Conservation (phyloP, 2,888 invertebrate species). For the Liopterus haemorrhoidalis region DNA sequence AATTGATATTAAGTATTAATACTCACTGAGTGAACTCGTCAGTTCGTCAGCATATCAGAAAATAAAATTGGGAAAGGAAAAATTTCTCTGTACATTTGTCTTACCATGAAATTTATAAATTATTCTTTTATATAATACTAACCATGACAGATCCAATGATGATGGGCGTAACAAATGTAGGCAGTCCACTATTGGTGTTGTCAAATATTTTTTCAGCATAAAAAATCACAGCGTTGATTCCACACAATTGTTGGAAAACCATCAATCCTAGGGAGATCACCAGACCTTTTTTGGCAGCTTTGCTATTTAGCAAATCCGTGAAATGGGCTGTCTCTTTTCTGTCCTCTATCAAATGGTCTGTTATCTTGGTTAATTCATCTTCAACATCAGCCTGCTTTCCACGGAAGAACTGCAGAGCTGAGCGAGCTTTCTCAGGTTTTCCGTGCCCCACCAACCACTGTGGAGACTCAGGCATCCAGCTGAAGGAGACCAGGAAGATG, state of each 20-base stretch:
- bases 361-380: conserved; percentile 50
- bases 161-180: conserved; percentile 42
- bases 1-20: no score
- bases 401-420: conserved; percentile 56
- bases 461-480: conserved; percentile 69
- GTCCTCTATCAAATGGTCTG: conserved; percentile 47
- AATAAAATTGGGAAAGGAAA: no score
- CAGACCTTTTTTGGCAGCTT: conserved; percentile 33
- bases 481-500: conserved; percentile 45
- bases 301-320: conserved; percentile 46
- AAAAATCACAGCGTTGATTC: conserved; percentile 43
- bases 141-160: conserved; percentile 46
- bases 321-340: conserved; percentile 47
- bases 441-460: conserved; percentile 54
- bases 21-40: no score
- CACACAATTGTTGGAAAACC: conserved; percentile 46
- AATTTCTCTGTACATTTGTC: no score
- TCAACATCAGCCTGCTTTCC: conserved; percentile 55
- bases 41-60: no score
- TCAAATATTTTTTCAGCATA: conserved; percentile 41
- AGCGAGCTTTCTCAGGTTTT: conserved; percentile 53
- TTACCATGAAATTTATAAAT: no score
- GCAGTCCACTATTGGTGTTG: conserved; percentile 37
- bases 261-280: conserved; percentile 44
- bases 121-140: conserved; percentile 21